These are phyloP conservation scores for Anthopleura xanthogrammica DNA, from an alignment of 92 coral and sea anemone species.

Conservation along the genomic window DNA sequence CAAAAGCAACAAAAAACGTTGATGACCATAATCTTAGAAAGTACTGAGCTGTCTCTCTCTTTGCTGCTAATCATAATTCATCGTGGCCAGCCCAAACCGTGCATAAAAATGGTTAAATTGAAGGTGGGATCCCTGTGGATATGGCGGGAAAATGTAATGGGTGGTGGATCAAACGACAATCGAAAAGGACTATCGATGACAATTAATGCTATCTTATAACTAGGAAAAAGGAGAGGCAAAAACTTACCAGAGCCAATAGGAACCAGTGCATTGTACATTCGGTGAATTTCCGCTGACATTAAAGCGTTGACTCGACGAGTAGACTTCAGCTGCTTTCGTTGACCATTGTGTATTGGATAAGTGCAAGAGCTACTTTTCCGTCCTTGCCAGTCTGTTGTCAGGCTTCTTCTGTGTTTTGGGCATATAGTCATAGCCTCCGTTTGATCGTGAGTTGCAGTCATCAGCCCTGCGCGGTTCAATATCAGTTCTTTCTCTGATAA, in stretches of 20 bases:
- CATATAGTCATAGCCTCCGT: slow-evolving; percentile 37
- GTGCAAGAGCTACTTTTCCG: slow-evolving; percentile 30
- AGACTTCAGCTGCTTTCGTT: slow-evolving; percentile 40
- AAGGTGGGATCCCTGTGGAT: too few species aligned
- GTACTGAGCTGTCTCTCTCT: too few species aligned
- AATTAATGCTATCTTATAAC: too few species aligned
- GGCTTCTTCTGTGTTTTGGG: slow-evolving; percentile 32
- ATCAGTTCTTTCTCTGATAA: slow-evolving; percentile 26
- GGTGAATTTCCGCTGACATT: slow-evolving; percentile 44
- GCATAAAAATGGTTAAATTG: too few species aligned
- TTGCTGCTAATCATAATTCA: too few species aligned
- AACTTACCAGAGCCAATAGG: slow-evolving; percentile 45
- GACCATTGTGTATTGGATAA: slow-evolving; percentile 43
- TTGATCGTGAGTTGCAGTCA: slow-evolving; percentile 4
- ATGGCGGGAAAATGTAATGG: too few species aligned
- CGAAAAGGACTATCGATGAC: too few species aligned
- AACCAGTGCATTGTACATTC: slow-evolving; percentile 26
- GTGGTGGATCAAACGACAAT: too few species aligned
- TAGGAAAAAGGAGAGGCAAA: neutral
- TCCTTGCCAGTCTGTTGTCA: slow-evolving; percentile 30
- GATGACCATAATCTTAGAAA: too few species aligned
- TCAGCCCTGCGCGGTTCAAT: slow-evolving; percentile 38
- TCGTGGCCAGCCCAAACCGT: too few species aligned
- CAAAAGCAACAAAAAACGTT: too few species aligned
- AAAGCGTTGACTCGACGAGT: slow-evolving; percentile 39